These are phyloP conservation scores for Ditylenchus weischeri DNA, from an alignment of 2,888 invertebrate species.

Conservation along the genomic window DNA sequence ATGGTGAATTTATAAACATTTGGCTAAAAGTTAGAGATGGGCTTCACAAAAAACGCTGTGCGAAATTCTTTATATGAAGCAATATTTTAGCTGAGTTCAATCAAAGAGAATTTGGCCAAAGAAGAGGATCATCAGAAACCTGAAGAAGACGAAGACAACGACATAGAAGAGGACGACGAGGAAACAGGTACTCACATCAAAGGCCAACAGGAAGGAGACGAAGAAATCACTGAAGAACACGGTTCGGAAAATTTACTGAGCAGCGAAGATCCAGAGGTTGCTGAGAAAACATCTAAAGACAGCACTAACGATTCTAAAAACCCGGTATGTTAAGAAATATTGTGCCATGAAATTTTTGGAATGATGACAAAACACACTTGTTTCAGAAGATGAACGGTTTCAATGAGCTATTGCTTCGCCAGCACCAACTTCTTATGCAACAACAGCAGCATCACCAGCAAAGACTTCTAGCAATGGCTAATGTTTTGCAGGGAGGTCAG, in stretches of 20 bases:
- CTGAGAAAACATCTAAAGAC: too few relatives aligned
- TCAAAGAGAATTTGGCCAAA: constrained; percentile 43
- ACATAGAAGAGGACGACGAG: constrained; percentile 38
- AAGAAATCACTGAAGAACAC: neutral
- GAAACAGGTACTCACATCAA: neutral
- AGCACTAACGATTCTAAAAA: too few relatives aligned
- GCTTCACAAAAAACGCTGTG: too few relatives aligned
- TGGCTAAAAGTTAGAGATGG: too few relatives aligned
- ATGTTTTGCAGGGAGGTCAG: constrained; percentile 14
- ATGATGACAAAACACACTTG: too few relatives aligned
- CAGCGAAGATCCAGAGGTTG: neutral
- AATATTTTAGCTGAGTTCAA: constrained; percentile 39
- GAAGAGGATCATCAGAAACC: constrained; percentile 5
- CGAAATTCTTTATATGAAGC: too few relatives aligned
- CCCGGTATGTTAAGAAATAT: too few relatives aligned
- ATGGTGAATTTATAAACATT: too few relatives aligned
- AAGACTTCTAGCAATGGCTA: constrained; percentile 34
- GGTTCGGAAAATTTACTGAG: neutral
- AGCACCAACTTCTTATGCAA: constrained; percentile 43
- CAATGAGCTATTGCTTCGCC: constrained; percentile 41
- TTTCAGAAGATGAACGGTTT: constrained; percentile 10
- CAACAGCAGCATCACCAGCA: constrained; percentile 35
- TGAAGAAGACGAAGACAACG: constrained; percentile 27
- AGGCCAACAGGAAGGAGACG: neutral
- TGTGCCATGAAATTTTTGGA: too few relatives aligned